These are phyloP conservation scores for Odocoileus hemionus DNA, from an alignment of 2,113 vertebrate genomes.

Conservation along the genomic window DNA sequence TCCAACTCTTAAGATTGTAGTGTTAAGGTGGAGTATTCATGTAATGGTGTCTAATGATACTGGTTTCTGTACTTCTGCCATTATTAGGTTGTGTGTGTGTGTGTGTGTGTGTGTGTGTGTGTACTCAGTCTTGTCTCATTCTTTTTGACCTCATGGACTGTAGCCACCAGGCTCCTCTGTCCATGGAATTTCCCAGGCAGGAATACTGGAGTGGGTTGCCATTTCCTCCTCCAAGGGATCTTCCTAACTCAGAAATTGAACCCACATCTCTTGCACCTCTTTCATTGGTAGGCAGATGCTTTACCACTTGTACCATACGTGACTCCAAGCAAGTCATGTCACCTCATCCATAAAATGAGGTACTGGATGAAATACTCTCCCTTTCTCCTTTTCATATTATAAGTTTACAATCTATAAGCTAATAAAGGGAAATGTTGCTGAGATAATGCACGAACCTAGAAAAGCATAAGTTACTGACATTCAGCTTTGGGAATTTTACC, in stretches of 20 bases:
- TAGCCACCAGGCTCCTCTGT: not conserved
- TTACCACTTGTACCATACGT: not conserved
- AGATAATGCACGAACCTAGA: not conserved
- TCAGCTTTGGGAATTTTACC: not conserved
- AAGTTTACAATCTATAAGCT: not conserved
- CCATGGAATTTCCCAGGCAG: not conserved
- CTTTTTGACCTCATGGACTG: not conserved
- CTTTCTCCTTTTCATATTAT: not conserved
- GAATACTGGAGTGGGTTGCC: not conserved
- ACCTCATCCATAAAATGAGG: not conserved
- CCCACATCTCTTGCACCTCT: not conserved
- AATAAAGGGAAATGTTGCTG: not conserved
- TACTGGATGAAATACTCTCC: not conserved
- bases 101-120: not conserved
- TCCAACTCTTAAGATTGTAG: too few species aligned
- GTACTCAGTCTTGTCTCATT: not conserved
- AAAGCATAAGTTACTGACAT: not conserved
- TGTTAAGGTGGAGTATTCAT: not conserved
- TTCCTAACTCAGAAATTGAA: not conserved
- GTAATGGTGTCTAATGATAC: not conserved
- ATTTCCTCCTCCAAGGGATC: not conserved
- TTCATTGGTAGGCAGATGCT: not conserved
- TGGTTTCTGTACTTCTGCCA: accelerated
- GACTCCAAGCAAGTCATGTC: not conserved
- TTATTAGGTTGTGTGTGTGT: not conserved